Conservation (phyloP, 2,888 invertebrate species). For the Drosophila anceps region DNA sequence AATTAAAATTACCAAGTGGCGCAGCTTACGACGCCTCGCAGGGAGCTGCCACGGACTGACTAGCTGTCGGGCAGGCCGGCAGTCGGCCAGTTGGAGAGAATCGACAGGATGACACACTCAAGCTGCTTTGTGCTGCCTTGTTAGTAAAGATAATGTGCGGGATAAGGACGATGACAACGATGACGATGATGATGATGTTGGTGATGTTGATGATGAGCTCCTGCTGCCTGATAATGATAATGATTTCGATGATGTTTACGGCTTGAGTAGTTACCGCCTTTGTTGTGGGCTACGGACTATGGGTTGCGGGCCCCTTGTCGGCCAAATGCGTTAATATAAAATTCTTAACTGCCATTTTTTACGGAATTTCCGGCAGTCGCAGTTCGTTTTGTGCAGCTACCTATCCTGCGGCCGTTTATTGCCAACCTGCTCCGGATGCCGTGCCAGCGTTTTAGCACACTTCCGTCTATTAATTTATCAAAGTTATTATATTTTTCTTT, state of each 20-base stretch:
- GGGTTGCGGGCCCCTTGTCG: slow-evolving; percentile 6
- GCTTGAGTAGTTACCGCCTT: slow-evolving; percentile 56
- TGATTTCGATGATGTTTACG: slow-evolving; percentile 69
- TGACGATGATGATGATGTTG: slow-evolving; percentile 24
- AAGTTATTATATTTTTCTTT: slow-evolving; percentile 49
- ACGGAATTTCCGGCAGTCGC: slow-evolving; percentile 64
- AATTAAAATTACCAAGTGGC: slow-evolving; percentile 73
- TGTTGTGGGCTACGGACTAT: slow-evolving; percentile 33
- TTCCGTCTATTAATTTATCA: slow-evolving; percentile 74
- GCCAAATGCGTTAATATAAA: slow-evolving; percentile 66
- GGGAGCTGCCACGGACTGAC: slow-evolving; percentile 9
- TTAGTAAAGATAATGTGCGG: slow-evolving; percentile 67
- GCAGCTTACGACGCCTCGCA: slow-evolving; percentile 12
- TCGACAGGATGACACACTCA: slow-evolving; percentile 67
- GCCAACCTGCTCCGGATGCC: slow-evolving; percentile 37
- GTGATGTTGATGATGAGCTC: slow-evolving; percentile 17
- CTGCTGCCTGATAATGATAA: slow-evolving; percentile 63
- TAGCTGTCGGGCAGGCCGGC: background rate
- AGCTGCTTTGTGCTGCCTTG: slow-evolving; percentile 72
- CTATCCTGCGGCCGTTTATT: slow-evolving; percentile 25
- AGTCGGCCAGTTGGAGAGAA: background rate
- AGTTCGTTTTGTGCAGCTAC: slow-evolving; percentile 21
- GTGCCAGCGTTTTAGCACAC: slow-evolving; percentile 21
- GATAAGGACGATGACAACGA: slow-evolving; percentile 31
- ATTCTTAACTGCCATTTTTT: slow-evolving; percentile 78